phyloP scores from a whole-genome alignment of 2,113 vertebrate species.

The Sterrhoptilus dennistouni region DNA sequence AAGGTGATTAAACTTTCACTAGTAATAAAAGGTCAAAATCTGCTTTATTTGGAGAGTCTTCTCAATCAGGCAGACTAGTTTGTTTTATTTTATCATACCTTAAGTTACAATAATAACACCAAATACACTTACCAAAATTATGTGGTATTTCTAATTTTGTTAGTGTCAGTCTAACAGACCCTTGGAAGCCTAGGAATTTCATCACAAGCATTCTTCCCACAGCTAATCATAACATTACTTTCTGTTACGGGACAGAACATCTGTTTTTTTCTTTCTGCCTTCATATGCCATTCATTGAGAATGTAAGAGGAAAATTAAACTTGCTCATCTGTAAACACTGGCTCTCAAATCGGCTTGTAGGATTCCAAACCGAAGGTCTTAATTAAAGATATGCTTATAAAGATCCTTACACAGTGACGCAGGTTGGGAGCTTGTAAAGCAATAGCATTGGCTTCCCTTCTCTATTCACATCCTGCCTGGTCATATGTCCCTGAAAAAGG shows the following conservation, averaged over 20 bases:
- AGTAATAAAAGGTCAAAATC: not conserved
- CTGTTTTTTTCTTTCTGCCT: not conserved
- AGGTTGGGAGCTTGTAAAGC: not conserved
- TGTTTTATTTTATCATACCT: not conserved
- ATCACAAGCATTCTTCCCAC: not conserved
- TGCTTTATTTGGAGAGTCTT: not conserved
- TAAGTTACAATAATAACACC: not conserved
- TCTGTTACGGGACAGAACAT: not conserved
- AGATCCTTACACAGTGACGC: not conserved
- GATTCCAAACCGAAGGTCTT: constrained; percentile 27
- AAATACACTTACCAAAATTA: not conserved
- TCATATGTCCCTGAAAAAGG: not conserved
- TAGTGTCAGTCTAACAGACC: not conserved
- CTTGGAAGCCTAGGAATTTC: not conserved
- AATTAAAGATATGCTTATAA: not conserved
- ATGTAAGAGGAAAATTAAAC: not conserved
- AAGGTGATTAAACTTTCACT: not conserved
- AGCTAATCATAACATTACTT: not conserved
- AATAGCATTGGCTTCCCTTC: not conserved
- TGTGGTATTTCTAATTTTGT: not conserved
- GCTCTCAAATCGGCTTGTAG: constrained; percentile 12
- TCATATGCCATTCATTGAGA: not conserved
- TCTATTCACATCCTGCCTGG: not conserved
- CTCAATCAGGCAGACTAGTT: not conserved
- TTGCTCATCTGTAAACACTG: not conserved